These are phyloP conservation scores for Dryas iulia DNA, from an alignment of 1,140 invertebrate species.

Conservation along the genomic window DNA sequence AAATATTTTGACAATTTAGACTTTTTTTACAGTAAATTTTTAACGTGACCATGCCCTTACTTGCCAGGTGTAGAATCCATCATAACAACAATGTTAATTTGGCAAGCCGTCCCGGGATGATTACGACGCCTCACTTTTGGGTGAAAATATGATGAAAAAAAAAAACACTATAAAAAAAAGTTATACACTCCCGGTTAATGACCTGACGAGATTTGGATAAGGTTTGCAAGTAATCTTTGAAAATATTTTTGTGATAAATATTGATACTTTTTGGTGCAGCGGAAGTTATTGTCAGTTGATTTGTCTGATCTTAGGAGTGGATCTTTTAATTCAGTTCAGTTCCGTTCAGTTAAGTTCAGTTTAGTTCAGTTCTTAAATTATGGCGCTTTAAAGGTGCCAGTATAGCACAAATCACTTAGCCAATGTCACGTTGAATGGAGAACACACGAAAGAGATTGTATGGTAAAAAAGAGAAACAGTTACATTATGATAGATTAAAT, in stretches of 20 bases:
- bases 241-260: neutral
- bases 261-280: neutral
- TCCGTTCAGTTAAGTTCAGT: no score
- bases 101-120: slow-evolving; percentile 42
- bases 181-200: slow-evolving; percentile 23
- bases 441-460: no score
- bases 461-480: no score
- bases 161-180: slow-evolving; percentile 8
- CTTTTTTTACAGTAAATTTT: no score
- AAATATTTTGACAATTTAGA: neutral
- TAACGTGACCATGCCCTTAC: slow-evolving; percentile 29
- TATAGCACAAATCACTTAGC: no score
- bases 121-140: slow-evolving; percentile 35
- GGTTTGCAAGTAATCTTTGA: neutral
- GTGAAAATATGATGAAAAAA: slow-evolving; percentile 31
- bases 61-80: slow-evolving; percentile 57
- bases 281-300: no score
- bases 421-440: no score
- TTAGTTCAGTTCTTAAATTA: no score
- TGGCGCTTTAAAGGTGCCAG: no score
- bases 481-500: no score
- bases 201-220: slow-evolving; percentile 3
- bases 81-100: slow-evolving; percentile 57
- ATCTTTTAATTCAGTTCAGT: no score
- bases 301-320: no score